Base-by-base conservation (phyloP, 2,797 vertebrate genomes). In the Merluccius polli region DNA sequence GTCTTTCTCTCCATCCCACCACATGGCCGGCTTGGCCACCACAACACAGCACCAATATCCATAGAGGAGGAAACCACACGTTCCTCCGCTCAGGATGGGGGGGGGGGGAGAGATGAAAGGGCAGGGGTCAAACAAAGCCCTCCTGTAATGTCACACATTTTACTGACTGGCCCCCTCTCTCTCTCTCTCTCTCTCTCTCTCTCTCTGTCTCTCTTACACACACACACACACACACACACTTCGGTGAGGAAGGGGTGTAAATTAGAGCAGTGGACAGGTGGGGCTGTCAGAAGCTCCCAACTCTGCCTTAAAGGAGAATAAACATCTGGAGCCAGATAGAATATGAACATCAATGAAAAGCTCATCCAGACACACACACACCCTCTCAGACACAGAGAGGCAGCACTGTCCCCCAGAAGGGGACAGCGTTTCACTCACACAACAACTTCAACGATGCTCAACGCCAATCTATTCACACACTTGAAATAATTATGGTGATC, bases 1-100 rank as follows among this genome's bases (percentile, higher is more conserved):
- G 48, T 24, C 33, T 79, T 86, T 87, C 82, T 89, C 82, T 89
- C 78, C 21, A 52, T 4, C 8, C 48, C 21, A n/a, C 48, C 44
- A 48, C 44, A 48, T 6, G 16, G 44, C 18, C 44, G 21, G 44
- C 16, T 21, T 48, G 15, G 16, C 12, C 44, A 9, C 6, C 9
- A 1, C 21, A 59, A 59, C 52, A 59, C 21, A 59, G 52, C 52
- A 18, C 15, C 44, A 24, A 59, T 59, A 21, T 48, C 44, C 12
- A 48, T 21, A 18, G 44, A 48, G 36, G 9, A 36, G 36, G 7
- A 36, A 36, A 6, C 36, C 36, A 35, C 33, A 35, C 15, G 12
- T 16, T 13, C 59, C n/a, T 13, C 59, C 36, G 6, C 36, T 12
- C 36, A 7, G 6, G 11, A 38, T 7, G 36, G 36, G 36, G 36